These are phyloP conservation scores for Valencia hispanica DNA, from an alignment of 2,797 vertebrate species.

Conservation along the genomic window DNA sequence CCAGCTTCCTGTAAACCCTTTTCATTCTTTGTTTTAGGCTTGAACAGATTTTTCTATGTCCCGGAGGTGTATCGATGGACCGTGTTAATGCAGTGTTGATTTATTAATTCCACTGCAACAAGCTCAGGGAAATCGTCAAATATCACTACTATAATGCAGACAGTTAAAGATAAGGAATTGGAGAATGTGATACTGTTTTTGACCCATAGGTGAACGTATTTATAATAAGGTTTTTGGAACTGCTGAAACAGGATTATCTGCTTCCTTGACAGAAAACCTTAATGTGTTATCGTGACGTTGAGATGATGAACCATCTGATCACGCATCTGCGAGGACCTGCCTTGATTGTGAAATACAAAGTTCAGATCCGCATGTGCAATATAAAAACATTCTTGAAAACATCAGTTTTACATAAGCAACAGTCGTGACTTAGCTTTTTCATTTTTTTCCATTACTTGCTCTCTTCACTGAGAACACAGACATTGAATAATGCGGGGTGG, in stretches of 20 bases:
- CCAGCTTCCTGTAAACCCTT: conserved; percentile 15
- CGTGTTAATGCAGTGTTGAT: conserved; percentile 3
- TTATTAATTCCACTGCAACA: conserved; percentile 5
- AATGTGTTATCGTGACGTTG: neutral
- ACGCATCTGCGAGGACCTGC: neutral
- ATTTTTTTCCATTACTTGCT: neutral
- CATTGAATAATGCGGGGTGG: conserved; percentile 52
- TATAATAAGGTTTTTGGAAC: conserved; percentile 8
- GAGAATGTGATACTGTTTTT: neutral
- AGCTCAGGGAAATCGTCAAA: conserved; percentile 19
- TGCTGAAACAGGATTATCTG: neutral
- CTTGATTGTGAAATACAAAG: neutral
- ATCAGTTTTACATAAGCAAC: conserved; percentile 18
- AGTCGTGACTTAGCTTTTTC: neutral
- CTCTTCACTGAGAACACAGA: conserved; percentile 23
- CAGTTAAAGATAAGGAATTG: conserved; percentile 8
- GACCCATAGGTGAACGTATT: conserved; percentile 3
- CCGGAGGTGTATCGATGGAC: conserved; percentile 11
- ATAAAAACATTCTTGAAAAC: neutral
- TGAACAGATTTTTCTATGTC: conserved; percentile 16
- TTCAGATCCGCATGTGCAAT: neutral
- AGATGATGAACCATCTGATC: neutral
- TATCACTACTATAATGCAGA: conserved; percentile 21
- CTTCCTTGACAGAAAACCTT: conserved; percentile 1
- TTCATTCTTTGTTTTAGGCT: conserved; percentile 14